Base-by-base conservation (phyloP, 1,140 invertebrate species). In the Trachelipus rathkii region DNA sequence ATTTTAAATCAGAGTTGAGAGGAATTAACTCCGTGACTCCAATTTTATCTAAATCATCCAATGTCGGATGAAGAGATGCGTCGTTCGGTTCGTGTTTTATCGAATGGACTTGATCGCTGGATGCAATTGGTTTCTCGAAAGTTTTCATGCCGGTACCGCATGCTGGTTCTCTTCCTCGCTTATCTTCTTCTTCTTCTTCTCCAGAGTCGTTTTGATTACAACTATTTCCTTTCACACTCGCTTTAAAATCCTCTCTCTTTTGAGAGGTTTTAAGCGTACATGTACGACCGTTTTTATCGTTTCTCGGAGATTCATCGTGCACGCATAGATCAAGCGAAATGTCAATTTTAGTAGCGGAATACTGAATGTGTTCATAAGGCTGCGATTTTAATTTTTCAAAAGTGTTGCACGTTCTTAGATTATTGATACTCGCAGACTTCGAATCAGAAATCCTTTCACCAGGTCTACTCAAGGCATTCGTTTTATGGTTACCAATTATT, bases 21-120 rank as follows among this genome's bases (percentile, higher is more conserved):
- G 80, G 80, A 71, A 81, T 78, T 19, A 81, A 53, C 50, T 81
- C 80, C 19, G 80, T 81, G 70, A 81, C 80, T 53, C 80, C 80
- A 66, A 81, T 81, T 66, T 81, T 81, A 69, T 81, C 80, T 13
- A 81, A 73, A 72, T 81, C 80, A 73, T 81, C 80, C 23, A 81
- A 60, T 11, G 80, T 81, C 66, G 80, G 77, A 7, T 60, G 50
- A 60, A 60, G 8, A 60, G 50, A 60, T 60, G 50, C 11, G 50
- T 60, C 50, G 50, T 13, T 60, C 19, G 50, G 50, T 60, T 60
- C 50, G 50, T 60, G 50, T 60, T 60, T 60, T 60, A 60, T 60
- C 50, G 50, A 13, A 60, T 60, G 50, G 19, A 19, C 19, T 19
- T 60, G 50, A 60, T 60, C 50, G 50, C 50, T 60, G 50, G 50